Percentiles rank a stretch among this genome's conserved stretches.
These are phyloP conservation scores for Lycocerus yunnanus DNA, from an alignment of 2,888 invertebrate genomes.

Conservation along the genomic window DNA sequence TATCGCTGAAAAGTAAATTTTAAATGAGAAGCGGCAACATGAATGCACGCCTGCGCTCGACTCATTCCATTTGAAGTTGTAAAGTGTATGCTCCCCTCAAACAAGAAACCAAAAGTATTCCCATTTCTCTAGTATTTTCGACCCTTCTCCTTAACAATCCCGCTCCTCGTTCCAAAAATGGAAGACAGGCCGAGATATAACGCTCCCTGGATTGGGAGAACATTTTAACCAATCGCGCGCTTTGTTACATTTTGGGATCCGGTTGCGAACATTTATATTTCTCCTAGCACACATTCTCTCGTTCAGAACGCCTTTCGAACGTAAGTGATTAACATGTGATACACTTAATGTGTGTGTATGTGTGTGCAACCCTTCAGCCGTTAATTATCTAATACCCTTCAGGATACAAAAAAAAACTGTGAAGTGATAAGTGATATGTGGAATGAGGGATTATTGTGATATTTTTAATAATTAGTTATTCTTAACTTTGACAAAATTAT, in stretches of 20 bases:
- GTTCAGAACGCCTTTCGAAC: conserved; percentile 97
- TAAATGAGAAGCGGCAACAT: conserved; percentile 42
- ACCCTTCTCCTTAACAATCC: conserved; percentile 45
- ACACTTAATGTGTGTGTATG: conserved; percentile 21
- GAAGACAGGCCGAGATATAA: conserved; percentile 62
- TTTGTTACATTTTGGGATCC: conserved; percentile 67
- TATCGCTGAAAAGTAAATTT: conserved; percentile 1
- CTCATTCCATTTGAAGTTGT: conserved; percentile 18
- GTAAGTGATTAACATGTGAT: conserved; percentile 68
- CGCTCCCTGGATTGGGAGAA: conserved; percentile 56
- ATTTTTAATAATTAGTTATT: neutral
- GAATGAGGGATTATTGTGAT: conserved; percentile 8
- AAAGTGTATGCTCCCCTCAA: conserved; percentile 28
- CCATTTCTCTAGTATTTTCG: conserved; percentile 46
- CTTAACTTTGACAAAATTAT: neutral
- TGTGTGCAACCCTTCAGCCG: conserved; percentile 16
- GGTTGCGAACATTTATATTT: conserved; percentile 82
- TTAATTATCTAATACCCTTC: conserved; percentile 16
- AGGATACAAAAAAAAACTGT: conserved; percentile 21
- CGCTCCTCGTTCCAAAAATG: conserved; percentile 65
- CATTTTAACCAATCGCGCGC: conserved; percentile 54
- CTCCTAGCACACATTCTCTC: conserved; percentile 70
- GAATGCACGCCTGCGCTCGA: conserved; percentile 43
- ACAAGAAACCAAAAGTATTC: conserved; percentile 24
- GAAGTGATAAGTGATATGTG: conserved; percentile 25